Evolutionary conservation across 1,140 invertebrate genomes (phyloP), one percentile per base, ranked within the genome.

Genomic region (Heliothis virescens): DNA sequence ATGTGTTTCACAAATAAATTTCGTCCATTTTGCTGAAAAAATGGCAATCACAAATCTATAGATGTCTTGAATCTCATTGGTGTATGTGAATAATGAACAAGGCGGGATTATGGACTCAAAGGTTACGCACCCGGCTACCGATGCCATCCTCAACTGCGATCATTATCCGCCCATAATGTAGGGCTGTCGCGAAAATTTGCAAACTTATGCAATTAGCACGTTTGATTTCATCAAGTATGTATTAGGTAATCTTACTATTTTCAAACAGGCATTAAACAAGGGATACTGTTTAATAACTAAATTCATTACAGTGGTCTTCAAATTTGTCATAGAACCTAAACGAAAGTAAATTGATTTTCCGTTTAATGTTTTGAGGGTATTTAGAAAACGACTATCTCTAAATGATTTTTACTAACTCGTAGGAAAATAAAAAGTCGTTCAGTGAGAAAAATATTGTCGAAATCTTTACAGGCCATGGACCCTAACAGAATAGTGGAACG

Each of bases 71-170:
- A 86, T 87, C 85, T 85, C 84, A 89, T 88, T 87, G 86, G 83
- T 79, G 87, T 88, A 85, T 90, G 83, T 79, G 87, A 87, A 85
- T 90, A 92, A 90, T 93, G 87, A 92, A 90, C 89, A 90, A 89
- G 85, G 80, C 75, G 80, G 88, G 91, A 93, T 92, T 93, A 92
- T 75, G 82, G 81, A 80, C 80, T 86, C 80, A 72, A 67, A 82
- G 80, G 82, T 87, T 85, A 85, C 81, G 82, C 84, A 82, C 81
- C 79, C 80, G 78, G 86, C 87, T 92, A 92, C 87, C 86, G 83
- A 76, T 83, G 79, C 82, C 74, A 75, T 75, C 83, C 84, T 85
- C 84, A 67, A 79, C 65, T 53, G 60, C 82, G 86, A 88, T 88
- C 86, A 86, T 84, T 82, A 53, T 29, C 50, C 50, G 53, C 48